Percentiles rank a stretch among this genome's conserved stretches.
Conservation (phyloP, 2,888 invertebrate species). For the Pristionchus exspectatus region DNA sequence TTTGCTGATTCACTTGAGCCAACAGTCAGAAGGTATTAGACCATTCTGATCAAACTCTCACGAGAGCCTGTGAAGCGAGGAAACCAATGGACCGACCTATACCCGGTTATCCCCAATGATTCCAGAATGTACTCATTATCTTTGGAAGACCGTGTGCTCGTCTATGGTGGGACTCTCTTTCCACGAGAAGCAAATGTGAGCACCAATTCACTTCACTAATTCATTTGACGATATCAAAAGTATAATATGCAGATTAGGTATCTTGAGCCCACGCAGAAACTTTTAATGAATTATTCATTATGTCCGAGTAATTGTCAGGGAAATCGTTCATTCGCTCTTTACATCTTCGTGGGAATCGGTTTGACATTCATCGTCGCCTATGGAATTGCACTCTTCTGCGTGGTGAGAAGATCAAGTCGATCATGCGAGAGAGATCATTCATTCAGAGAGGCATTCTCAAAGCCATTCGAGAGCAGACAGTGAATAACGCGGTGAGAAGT, state of each 20-base stretch:
- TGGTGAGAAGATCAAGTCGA: neutral
- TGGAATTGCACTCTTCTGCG: conserved; percentile 20
- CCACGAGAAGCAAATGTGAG: conserved; percentile 18
- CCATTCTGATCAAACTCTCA: neutral
- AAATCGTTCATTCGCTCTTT: conserved; percentile 35
- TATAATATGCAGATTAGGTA: no score
- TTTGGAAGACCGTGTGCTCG: neutral
- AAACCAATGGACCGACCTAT: neutral
- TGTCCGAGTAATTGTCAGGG: neutral
- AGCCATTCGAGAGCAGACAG: conserved; percentile 9
- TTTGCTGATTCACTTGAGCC: neutral
- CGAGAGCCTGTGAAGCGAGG: neutral
- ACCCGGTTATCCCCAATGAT: neutral
- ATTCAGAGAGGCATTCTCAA: conserved; percentile 31
- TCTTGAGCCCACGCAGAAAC: no score
- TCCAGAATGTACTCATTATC: conserved; percentile 1
- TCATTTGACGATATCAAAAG: neutral
- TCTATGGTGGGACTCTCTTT: conserved; percentile 19
- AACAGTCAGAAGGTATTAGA: neutral
- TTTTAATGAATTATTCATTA: no score
- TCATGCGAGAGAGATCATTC: neutral
- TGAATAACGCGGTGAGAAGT: neutral
- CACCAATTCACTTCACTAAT: neutral
- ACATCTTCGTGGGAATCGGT: conserved; percentile 17
- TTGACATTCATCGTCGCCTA: conserved; percentile 16